These are phyloP conservation scores for Megalops atlanticus DNA, from an alignment of 2,113 vertebrate genomes.

Conservation along the genomic window DNA sequence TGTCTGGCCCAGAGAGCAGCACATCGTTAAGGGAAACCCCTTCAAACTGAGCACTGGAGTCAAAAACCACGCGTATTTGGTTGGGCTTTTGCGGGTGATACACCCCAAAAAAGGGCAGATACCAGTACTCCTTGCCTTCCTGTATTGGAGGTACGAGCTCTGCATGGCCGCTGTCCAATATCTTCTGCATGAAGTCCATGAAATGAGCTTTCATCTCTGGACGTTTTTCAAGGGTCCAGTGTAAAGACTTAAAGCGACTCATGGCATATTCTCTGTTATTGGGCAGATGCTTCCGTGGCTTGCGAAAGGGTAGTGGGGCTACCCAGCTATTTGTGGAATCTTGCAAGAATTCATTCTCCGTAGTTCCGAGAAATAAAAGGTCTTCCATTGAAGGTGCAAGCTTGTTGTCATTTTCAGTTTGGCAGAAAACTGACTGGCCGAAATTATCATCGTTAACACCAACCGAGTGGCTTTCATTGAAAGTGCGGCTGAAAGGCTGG, in stretches of 20 bases:
- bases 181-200: slow-evolving; percentile 6
- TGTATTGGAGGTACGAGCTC: slow-evolving; percentile 20
- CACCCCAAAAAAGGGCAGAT: slow-evolving; percentile 12
- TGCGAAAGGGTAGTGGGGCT: slow-evolving; percentile 25
- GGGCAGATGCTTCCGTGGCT: not conserved
- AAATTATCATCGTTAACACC: not conserved
- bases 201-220: not conserved
- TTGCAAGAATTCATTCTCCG: slow-evolving; percentile 1
- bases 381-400: slow-evolving; percentile 2
- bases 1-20: not conserved
- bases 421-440: not conserved
- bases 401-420: not conserved
- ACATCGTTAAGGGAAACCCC: not conserved
- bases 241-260: not conserved
- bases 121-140: slow-evolving; percentile 30
- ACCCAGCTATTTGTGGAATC: slow-evolving; percentile 26
- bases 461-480: no score
- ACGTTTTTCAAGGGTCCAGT: not conserved
- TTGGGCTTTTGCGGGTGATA: slow-evolving; percentile 8
- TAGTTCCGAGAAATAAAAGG: not conserved
- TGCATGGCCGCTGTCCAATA: slow-evolving; percentile 5
- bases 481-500: no score
- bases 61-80: slow-evolving; percentile 4
- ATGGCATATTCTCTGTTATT: slow-evolving; percentile 11
- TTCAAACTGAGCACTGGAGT: slow-evolving; percentile 21